phyloP scores from a whole-genome alignment of 2,888 invertebrate species.

The Argyresthia albistria region DNA sequence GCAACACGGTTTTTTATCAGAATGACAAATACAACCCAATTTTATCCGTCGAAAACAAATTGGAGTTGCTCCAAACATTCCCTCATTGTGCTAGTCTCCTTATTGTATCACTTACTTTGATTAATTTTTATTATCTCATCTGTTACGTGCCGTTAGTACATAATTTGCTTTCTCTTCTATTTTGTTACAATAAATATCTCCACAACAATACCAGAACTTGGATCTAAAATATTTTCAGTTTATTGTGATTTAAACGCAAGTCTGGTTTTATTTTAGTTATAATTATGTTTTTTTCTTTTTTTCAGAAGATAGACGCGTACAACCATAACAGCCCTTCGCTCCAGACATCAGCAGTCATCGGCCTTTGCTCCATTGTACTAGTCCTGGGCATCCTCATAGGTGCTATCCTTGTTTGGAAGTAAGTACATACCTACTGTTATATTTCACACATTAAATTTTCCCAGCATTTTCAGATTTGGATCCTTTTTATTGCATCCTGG shows the following conservation, averaged over 20 bases:
- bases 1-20: not conserved
- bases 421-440: slow-evolving; percentile 56
- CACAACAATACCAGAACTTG: too few relatives aligned
- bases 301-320: slow-evolving; percentile 90
- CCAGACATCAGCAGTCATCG: slow-evolving; percentile 89
- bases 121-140: slow-evolving; percentile 17
- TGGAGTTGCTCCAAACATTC: slow-evolving; percentile 39
- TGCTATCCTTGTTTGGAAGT: slow-evolving; percentile 90
- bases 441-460: too few relatives aligned
- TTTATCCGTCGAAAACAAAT: slow-evolving; percentile 9
- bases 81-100: slow-evolving; percentile 14
- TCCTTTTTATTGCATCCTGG: too few relatives aligned
- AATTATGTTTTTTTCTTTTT: too few relatives aligned
- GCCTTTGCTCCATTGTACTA: slow-evolving; percentile 84
- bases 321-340: slow-evolving; percentile 88
- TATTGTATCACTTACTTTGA: slow-evolving; percentile 32
- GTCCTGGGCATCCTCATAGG: slow-evolving; percentile 84
- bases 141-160: not conserved
- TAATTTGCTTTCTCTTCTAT: not conserved
- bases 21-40: slow-evolving; percentile 3
- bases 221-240: too few relatives aligned
- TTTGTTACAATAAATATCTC: too few relatives aligned
- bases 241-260: too few relatives aligned
- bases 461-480: too few relatives aligned
- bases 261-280: too few relatives aligned